These are phyloP conservation scores for Chymomyza amoena DNA, from an alignment of 2,888 invertebrate genomes.

Conservation along the genomic window DNA sequence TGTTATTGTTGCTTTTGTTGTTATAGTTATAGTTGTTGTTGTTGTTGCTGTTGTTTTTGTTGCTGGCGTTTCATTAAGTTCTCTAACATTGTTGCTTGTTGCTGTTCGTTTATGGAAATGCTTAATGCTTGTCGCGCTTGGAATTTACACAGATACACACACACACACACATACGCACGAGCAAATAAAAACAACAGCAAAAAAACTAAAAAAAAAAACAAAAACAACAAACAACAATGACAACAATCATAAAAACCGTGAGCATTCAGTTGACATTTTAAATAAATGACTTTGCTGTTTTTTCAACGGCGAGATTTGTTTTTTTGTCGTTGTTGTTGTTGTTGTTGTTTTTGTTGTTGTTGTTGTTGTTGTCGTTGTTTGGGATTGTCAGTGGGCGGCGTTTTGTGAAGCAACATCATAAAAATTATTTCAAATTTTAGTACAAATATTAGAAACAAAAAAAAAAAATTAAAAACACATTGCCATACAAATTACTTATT, in stretches of 20 bases:
- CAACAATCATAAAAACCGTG: slow-evolving; percentile 49
- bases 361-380: background rate
- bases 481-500: no score
- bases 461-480: background rate
- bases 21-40: slow-evolving; percentile 26
- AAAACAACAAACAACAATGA: slow-evolving; percentile 23
- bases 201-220: slow-evolving; percentile 12
- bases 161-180: slow-evolving; percentile 9
- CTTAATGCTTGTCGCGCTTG: slow-evolving; percentile 69
- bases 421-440: background rate
- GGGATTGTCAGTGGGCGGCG: background rate
- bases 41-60: slow-evolving; percentile 25
- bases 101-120: slow-evolving; percentile 1
- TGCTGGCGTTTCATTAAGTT: slow-evolving; percentile 56
- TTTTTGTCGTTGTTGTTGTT: background rate
- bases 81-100: slow-evolving; percentile 11
- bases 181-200: slow-evolving; percentile 9
- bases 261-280: slow-evolving; percentile 68
- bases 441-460: background rate
- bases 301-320: background rate
- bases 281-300: slow-evolving; percentile 47
- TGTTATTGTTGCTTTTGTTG: slow-evolving; percentile 25
- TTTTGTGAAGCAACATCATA: background rate
- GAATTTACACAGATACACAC: slow-evolving; percentile 57
- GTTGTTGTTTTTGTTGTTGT: background rate